Evolutionary conservation across 1,140 invertebrate genomes (phyloP).

Genomic region (Periplaneta americana): DNA sequence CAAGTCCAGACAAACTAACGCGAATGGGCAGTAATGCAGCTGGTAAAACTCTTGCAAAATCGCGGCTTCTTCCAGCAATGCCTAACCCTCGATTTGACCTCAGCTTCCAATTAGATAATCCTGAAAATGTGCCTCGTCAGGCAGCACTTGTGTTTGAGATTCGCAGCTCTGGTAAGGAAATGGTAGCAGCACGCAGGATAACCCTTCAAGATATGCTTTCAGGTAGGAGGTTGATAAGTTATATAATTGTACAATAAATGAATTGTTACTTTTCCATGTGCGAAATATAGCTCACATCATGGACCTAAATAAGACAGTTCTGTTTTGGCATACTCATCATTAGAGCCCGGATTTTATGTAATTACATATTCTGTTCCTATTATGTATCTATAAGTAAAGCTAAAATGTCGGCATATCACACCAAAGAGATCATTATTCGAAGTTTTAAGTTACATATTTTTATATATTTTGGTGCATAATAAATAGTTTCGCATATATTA

Average conservation of each 20-base stretch:
- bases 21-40: constrained; percentile 19
- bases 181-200: constrained; percentile 36
- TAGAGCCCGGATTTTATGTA: too few species aligned
- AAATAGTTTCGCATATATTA: too few species aligned
- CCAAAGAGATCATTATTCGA: too few species aligned
- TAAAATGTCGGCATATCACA: too few species aligned
- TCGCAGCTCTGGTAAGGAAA: constrained; percentile 38
- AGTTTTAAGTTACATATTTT: too few species aligned
- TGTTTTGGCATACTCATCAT: too few species aligned
- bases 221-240: constrained; percentile 26
- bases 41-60: constrained; percentile 39
- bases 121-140: constrained; percentile 33
- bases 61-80: constrained; percentile 36
- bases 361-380: too few species aligned
- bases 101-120: constrained; percentile 35
- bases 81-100: constrained; percentile 39
- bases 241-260: neutral
- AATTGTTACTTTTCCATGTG: too few species aligned
- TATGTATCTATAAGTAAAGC: too few species aligned
- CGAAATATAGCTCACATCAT: too few species aligned
- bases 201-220: constrained; percentile 38
- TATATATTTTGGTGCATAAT: too few species aligned
- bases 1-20: constrained; percentile 30
- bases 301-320: too few species aligned
- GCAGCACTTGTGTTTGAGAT: constrained; percentile 38